phyloP scores from a whole-genome alignment of 2,113 vertebrate genomes.

The Lepus europaeus region DNA sequence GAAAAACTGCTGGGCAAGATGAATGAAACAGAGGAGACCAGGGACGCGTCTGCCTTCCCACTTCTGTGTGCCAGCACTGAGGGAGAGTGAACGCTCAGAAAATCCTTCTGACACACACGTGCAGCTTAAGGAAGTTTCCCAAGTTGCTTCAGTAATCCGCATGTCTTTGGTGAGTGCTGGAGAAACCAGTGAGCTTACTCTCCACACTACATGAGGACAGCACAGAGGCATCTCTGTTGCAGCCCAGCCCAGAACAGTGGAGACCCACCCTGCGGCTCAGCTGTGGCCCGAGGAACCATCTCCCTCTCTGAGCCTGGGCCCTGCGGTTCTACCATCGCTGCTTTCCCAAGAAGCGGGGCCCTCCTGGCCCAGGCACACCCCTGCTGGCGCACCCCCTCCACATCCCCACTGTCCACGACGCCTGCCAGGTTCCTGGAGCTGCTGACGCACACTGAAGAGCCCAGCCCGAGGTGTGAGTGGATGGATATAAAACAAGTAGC shows the following conservation, averaged over 20 bases:
- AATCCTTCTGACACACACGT: not conserved
- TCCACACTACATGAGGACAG: not conserved
- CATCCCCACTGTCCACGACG: not conserved
- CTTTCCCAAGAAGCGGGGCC: not conserved
- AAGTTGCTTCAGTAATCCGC: not conserved
- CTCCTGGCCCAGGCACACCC: not conserved
- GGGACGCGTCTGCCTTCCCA: accelerated
- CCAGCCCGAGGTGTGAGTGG: constrained; percentile 51
- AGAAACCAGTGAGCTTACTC: not conserved
- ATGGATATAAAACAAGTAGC: constrained; percentile 61
- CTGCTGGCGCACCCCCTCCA: not conserved
- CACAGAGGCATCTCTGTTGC: accelerated
- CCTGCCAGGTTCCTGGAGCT: constrained; percentile 25
- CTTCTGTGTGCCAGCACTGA: accelerated
- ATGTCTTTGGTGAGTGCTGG: not conserved
- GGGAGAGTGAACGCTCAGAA: not conserved
- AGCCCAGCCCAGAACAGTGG: not conserved
- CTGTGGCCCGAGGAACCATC: not conserved
- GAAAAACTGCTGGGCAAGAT: constrained; percentile 17
- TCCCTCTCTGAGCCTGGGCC: not conserved
- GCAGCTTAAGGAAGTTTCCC: not conserved
- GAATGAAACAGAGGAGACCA: not conserved
- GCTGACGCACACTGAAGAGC: constrained; percentile 57
- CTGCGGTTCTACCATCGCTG: not conserved
- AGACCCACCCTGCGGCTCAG: not conserved